Base-by-base conservation (phyloP, 1,140 invertebrate genomes). In the Seison nebaliae region DNA sequence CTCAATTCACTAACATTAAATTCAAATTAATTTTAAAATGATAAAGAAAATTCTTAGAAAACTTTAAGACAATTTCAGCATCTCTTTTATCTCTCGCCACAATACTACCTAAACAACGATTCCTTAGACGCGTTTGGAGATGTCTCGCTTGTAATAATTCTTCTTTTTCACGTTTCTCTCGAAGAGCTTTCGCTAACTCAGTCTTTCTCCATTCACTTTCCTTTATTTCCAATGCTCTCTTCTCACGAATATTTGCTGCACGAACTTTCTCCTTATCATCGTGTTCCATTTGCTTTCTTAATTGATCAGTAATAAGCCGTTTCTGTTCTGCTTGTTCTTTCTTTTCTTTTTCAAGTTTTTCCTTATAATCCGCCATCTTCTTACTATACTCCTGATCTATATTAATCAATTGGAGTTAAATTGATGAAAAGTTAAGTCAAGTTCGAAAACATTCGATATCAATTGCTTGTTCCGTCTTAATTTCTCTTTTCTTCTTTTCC, bases 251-350 rank as follows among this genome's bases (percentile, higher is more conserved):
- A 3, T 43, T 28, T 60, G 34, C 30, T 51, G 46, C 2, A 51
- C 54, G n/a, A 52, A 47, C 45, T 61, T 57, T 36, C 47, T 54
- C 47, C n/a, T n/a, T n/a, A n/a, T n/a, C n/a, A n/a, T 61, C 57
- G 41, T 60, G 60, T 44, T 58, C 51, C n/a, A 54, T 49, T 15
- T 56, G 49, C 17, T 55, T 50, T 33, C 45, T 46, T 35, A 53
- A 51, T 42, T 55, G 53, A 42, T 61, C 56, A 22, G 47, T 61
- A 56, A 44, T 47, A 56, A 9, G 48, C 52, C 12, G 50, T 49
- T 43, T 61, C 59, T 40, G 43, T 43, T 57, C 56, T 22, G 55
- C 57, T 47, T 60, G 60, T 44, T 55, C 48, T 42, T 53, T 56
- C 48, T 54, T 51, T 43, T 50, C 57, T 36, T 59, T 52, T 3